Evolutionary conservation across 1,140 invertebrate genomes (phyloP).

Genomic region (Bombus superbus): DNA sequence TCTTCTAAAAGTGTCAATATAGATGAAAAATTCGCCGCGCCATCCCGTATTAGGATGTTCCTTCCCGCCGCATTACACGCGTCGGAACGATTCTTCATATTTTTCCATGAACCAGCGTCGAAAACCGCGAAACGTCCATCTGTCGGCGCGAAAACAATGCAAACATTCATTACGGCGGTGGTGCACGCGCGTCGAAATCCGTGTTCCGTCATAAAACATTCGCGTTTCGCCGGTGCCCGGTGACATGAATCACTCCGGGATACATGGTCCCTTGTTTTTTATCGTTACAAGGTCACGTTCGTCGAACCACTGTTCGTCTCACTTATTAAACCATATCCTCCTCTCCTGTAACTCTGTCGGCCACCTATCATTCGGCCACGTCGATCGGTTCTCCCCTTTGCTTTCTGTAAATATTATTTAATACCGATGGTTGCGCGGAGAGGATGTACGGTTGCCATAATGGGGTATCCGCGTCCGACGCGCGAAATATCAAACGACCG

Average conservation of each 20-base stretch:
- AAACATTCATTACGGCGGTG: slow-evolving; percentile 18
- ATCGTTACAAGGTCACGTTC: slow-evolving; percentile 1
- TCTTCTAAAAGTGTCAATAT: not conserved
- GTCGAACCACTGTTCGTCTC: slow-evolving; percentile 25
- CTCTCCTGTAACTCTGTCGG: not conserved
- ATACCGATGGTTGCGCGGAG: slow-evolving; percentile 50
- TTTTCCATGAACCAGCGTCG: not conserved
- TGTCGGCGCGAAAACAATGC: slow-evolving; percentile 3
- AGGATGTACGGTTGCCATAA: slow-evolving; percentile 60
- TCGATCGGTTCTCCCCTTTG: slow-evolving; percentile 36
- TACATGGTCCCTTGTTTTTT: slow-evolving; percentile 16
- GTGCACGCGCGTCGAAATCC: slow-evolving; percentile 2
- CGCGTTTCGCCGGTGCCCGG: not conserved
- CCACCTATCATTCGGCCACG: not conserved
- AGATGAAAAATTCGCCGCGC: not conserved
- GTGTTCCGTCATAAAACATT: slow-evolving; percentile 13
- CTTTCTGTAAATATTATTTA: slow-evolving; percentile 66
- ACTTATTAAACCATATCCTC: slow-evolving; percentile 1
- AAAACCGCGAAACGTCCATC: slow-evolving; percentile 1
- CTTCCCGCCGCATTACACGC: not conserved
- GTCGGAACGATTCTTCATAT: slow-evolving; percentile 1
- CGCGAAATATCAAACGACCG: slow-evolving; percentile 56
- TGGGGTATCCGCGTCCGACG: slow-evolving; percentile 54
- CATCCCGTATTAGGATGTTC: not conserved
- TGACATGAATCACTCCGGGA: slow-evolving; percentile 22